Evolutionary conservation across 2,797 vertebrate genomes (phyloP), one percentile per base, ranked within the genome.

Genomic region (Takifugu ocellatus): DNA sequence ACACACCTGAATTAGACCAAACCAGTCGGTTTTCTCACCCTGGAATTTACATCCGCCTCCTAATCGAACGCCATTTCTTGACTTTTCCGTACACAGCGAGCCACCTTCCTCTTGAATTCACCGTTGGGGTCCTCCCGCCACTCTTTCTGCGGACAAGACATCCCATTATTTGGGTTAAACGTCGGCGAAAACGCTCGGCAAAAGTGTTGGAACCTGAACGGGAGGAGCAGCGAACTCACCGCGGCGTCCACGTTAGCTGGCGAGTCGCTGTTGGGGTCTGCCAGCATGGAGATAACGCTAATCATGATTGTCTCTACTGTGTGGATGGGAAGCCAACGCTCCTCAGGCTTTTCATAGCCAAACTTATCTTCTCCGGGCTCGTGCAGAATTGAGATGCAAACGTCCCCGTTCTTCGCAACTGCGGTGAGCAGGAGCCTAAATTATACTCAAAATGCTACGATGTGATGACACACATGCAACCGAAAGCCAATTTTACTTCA

Each of bases 241-340:
- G 97, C 97, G 84, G 97, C 97, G 54, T 99, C 97, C 49, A 99
- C 97, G 12, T 99, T 99, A 66, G 97, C 97, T 49, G 97, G 97
- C 50, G 97, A 99, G 81, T 99, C 97, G 63, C 97, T 96, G 78
- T 99, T 99, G 79, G 97, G 97, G 87, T 99, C 97, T 61, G 97
- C 97, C 84, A 99, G 87, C 97, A 99, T 99, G 78, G 97, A 99
- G 89, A 99, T 99, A 79, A 99, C 97, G 52, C 96, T 98, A 84
- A 99, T 99, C 96, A 99, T 98, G 72, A 99, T 99, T 69, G 97
- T 99, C 89, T 99, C 97, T 89, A 99, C 97, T 0, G 97, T 99
- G 87, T 99, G 97, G 76, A 99, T 99, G 2, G 97, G 97, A 53
- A 99, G 94, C 97, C 97, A 99, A 70, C 97, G 96, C 68, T 99